Evolutionary conservation across 2,113 vertebrate species (phyloP).

Genomic region (Oxygymnocypris stewartii): DNA sequence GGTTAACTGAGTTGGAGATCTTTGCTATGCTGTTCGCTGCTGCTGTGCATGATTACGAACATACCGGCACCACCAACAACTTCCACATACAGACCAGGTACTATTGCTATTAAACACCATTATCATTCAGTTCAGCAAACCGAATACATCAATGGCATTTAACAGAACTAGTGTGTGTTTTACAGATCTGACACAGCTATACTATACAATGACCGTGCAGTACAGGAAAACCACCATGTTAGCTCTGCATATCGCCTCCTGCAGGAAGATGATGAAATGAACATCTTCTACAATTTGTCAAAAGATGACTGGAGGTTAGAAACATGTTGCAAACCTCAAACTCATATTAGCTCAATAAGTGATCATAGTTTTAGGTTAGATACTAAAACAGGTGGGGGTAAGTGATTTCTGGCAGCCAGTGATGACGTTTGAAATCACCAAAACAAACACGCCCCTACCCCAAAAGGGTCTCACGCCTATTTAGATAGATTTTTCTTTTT

Average conservation of each 20-base stretch:
- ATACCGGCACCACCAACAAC: slow-evolving; percentile 96
- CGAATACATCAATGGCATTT: not conserved
- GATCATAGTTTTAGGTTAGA: not conserved
- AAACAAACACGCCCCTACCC: too few species aligned
- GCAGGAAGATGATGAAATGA: slow-evolving; percentile 90
- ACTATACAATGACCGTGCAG: slow-evolving; percentile 92
- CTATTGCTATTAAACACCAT: slow-evolving; percentile 1
- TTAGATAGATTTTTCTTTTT: too few species aligned
- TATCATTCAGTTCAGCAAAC: not conserved
- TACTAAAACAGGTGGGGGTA: not conserved
- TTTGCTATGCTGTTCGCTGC: slow-evolving; percentile 96
- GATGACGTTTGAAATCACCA: too few species aligned
- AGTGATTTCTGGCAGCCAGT: too few species aligned
- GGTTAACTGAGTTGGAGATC: slow-evolving; percentile 94
- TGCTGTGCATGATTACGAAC: slow-evolving; percentile 93
- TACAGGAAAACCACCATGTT: slow-evolving; percentile 93
- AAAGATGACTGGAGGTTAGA: slow-evolving; percentile 97
- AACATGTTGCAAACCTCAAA: not conserved
- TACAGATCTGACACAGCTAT: slow-evolving; percentile 89
- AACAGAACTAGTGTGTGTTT: slow-evolving; percentile 11
- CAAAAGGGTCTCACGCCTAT: too few species aligned
- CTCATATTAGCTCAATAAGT: not conserved
- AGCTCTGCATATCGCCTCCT: slow-evolving; percentile 90
- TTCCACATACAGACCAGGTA: slow-evolving; percentile 94
- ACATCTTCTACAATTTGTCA: slow-evolving; percentile 90